Evolutionary conservation across 2,797 vertebrate species (phyloP).

Genomic region (Hyperoplus immaculatus): DNA sequence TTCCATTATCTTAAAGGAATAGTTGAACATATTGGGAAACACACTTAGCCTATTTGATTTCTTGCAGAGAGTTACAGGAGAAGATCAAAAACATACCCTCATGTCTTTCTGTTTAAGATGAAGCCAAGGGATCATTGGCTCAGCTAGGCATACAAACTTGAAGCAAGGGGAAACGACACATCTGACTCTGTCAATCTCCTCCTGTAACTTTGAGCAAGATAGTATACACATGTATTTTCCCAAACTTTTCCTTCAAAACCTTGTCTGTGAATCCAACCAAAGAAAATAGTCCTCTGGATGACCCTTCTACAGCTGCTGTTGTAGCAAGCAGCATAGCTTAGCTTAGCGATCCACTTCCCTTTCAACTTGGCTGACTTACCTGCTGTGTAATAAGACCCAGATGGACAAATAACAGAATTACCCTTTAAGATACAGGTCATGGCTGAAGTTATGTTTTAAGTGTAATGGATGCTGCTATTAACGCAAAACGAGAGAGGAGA

Average conservation of each 20-base stretch:
- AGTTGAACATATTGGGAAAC: neutral
- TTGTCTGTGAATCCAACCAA: slow-evolving; percentile 11
- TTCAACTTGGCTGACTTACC: slow-evolving; percentile 12
- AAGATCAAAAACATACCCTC: neutral
- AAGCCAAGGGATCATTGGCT: neutral
- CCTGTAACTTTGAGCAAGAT: neutral
- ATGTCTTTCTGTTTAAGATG: neutral
- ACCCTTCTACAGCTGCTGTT: slow-evolving; percentile 3
- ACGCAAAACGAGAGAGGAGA: neutral
- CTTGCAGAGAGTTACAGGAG: neutral
- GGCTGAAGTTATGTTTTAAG: slow-evolving; percentile 5
- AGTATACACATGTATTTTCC: neutral
- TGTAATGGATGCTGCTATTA: slow-evolving; percentile 28
- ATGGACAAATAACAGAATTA: neutral
- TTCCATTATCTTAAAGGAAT: neutral
- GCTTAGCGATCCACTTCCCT: neutral
- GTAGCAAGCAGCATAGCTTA: neutral
- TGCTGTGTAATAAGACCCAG: neutral
- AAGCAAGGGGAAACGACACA: neutral
- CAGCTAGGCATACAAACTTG: neutral
- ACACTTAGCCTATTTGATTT: neutral
- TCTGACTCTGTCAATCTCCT: neutral
- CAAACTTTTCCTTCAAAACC: slow-evolving; percentile 1
- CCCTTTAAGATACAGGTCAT: slow-evolving; percentile 1
- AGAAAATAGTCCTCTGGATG: slow-evolving; percentile 14